Base-by-base conservation (phyloP, 1,140 invertebrate genomes). In the Battus philenor region DNA sequence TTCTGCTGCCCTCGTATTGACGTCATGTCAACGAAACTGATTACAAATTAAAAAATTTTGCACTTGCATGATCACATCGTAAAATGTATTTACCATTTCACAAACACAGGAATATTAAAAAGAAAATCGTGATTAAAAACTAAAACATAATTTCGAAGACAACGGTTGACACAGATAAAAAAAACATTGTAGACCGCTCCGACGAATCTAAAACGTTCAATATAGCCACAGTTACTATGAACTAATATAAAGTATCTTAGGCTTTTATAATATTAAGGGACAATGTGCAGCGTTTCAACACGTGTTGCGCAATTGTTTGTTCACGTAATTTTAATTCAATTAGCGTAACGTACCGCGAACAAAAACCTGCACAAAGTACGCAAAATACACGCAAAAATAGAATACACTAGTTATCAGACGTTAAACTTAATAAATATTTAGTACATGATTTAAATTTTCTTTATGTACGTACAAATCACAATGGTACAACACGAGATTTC, bases 31-130 rank as follows among this genome's bases (percentile, higher is more conserved):
- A 73, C 58, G 58, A 66, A 83, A 77, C 67, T 78, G 74, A 66
- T 72, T 72, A 73, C 56, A 77, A n/a, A 69, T 59, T 70, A 72
- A 69, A 59, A 58, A 73, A 77, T 80, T 83, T 84, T 84, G 80
- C 80, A 84, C 80, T 84, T 74, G 77, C 68, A 79, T 80, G 68
- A 84, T 84, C 80, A 84, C 80, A 84, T 82, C 72, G 78, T 84
- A 81, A 84, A 84, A 84, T 84, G 77, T n/a, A n/a, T 71, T 61
- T 58, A 59, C 58, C 77, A 84, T 84, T 84, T 84, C 74, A 84
- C 77, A 80, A 33, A 75, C 73, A 77, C 75, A 81, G 77, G 74
- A 83, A 77, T 78, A 77, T 69, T 68, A 74, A 70, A 75, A 66
- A 55, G 49, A 31, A 52, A n/a, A n/a, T n/a, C n/a, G n/a, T 50